phyloP scores from a whole-genome alignment of 2,113 vertebrate genomes.

The Cyrtonyx montezumae region DNA sequence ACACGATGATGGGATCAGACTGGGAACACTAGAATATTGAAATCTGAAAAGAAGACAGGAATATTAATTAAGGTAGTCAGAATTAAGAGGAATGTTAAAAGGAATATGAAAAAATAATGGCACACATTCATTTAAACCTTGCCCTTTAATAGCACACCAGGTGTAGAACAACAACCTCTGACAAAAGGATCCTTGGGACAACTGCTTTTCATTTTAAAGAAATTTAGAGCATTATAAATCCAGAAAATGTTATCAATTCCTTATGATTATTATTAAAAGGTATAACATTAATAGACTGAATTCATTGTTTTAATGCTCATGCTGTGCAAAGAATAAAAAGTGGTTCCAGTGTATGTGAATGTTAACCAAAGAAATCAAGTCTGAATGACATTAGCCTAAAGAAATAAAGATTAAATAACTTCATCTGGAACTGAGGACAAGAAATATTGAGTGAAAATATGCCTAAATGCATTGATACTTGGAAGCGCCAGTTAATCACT shows the following conservation, averaged over 20 bases:
- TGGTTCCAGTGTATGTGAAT: not conserved
- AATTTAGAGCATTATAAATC: not conserved
- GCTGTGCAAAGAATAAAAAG: not conserved
- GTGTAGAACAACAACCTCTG: not conserved
- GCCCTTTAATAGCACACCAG: not conserved
- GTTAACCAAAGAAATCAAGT: not conserved
- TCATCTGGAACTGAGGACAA: not conserved
- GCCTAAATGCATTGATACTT: too few relatives aligned
- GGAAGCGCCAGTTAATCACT: not conserved
- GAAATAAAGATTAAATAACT: not conserved
- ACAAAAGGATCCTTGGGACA: not conserved
- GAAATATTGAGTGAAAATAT: not conserved
- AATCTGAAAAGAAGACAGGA: not conserved
- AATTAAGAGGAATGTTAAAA: not conserved
- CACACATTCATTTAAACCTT: not conserved
- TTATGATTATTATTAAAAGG: too few relatives aligned
- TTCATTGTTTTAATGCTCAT: not conserved
- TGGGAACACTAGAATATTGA: not conserved
- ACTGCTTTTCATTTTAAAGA: not conserved
- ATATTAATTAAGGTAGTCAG: not conserved
- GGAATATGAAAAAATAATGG: not conserved
- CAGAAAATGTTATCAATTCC: not conserved
- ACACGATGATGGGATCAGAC: not conserved
- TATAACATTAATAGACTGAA: not conserved
- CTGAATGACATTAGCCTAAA: not conserved